phyloP scores from a whole-genome alignment of 2,113 vertebrate genomes.

The Zonotrichia leucophrys region DNA sequence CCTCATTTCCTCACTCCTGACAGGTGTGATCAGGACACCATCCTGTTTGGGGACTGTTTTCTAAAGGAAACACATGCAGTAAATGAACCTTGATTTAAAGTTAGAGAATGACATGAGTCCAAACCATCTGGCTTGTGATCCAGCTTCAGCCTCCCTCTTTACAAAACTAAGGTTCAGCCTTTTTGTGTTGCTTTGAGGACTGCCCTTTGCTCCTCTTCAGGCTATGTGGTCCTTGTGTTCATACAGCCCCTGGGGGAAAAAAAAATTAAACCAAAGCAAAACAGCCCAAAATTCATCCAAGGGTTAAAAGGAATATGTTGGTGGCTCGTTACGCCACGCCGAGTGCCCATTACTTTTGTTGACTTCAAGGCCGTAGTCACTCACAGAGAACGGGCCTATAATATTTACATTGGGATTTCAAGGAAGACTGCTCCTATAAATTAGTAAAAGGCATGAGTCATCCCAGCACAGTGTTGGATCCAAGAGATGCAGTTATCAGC shows the following conservation, averaged over 20 bases:
- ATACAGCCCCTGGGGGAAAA: background rate
- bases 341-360: slow-evolving; percentile 43
- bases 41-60: background rate
- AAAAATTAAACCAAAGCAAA: slow-evolving; percentile 16
- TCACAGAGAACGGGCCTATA: slow-evolving; percentile 14
- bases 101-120: background rate
- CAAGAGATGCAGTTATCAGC: slow-evolving; percentile 66
- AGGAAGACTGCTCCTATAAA: slow-evolving; percentile 76
- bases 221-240: background rate
- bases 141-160: background rate
- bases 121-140: background rate
- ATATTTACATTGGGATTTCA: slow-evolving; percentile 72
- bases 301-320: background rate
- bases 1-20: background rate
- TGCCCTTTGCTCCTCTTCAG: background rate
- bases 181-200: background rate
- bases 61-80: background rate
- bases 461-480: slow-evolving; percentile 63
- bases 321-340: background rate
- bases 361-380: slow-evolving; percentile 59
- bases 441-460: slow-evolving; percentile 79
- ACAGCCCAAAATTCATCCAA: background rate
- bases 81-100: background rate
- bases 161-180: background rate
- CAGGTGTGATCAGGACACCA: background rate